Evolutionary conservation across 2,888 invertebrate genomes (phyloP).

Genomic region (Oxyteleia sp.): DNA sequence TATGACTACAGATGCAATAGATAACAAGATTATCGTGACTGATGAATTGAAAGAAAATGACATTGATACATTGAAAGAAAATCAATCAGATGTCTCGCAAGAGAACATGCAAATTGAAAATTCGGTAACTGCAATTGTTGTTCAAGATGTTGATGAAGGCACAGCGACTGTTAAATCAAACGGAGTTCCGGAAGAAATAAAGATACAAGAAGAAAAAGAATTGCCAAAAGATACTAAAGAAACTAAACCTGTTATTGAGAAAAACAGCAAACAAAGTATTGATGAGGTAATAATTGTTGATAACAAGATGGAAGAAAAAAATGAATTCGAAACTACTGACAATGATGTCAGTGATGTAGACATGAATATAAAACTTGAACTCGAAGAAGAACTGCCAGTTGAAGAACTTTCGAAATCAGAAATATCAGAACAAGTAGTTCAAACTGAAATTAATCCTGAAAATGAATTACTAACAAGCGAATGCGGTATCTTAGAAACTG

Average conservation of each 20-base stretch:
- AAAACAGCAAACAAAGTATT: conserved; percentile 3
- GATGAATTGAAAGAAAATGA: conserved; percentile 71
- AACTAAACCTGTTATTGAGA: background rate
- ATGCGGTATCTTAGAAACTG: background rate
- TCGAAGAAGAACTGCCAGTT: conserved; percentile 55
- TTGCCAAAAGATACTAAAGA: conserved; percentile 52
- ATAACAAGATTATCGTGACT: conserved; percentile 77
- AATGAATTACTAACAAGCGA: background rate
- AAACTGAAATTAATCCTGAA: conserved; percentile 28
- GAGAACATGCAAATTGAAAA: conserved; percentile 5
- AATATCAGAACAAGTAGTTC: background rate
- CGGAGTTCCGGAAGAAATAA: conserved; percentile 60
- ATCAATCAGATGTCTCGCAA: background rate
- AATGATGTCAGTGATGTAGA: conserved; percentile 38
- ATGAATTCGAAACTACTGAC: background rate
- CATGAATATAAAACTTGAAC: conserved; percentile 17
- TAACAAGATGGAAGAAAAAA: conserved; percentile 4
- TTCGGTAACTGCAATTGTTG: background rate
- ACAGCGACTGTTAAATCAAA: background rate
- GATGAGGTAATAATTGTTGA: no score
- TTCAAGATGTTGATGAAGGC: background rate
- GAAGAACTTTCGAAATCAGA: conserved; percentile 38
- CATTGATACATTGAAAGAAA: background rate
- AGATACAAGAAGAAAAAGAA: conserved; percentile 79
- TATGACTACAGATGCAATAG: conserved; percentile 80